Conservation (phyloP, 2,113 vertebrate genomes). For the human region GRCh38 chr16:22807501-22808000, state of each 20-base stretch:
- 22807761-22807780: background rate
- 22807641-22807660: background rate
- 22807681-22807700: background rate
- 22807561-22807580: background rate
- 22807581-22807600: constrained; percentile 12
- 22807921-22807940: background rate
- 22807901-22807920: background rate
- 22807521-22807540: constrained; percentile 16
- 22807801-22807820: background rate
- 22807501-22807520: constrained; percentile 29
- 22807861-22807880: background rate
- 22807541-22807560: constrained; percentile 21
- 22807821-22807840: constrained; percentile 7
- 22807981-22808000: background rate
- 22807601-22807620: background rate
- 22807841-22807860: background rate
- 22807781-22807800: background rate
- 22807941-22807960: background rate
- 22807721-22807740: background rate
- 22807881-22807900: background rate
- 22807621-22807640: background rate
- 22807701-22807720: background rate
- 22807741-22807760: background rate
- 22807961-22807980: background rate
- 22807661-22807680: background rate